Percentiles rank a stretch among this genome's conserved stretches.
These are phyloP conservation scores for Spodoptera littoralis DNA, from an alignment of 2,888 invertebrate genomes.

Conservation along the genomic window DNA sequence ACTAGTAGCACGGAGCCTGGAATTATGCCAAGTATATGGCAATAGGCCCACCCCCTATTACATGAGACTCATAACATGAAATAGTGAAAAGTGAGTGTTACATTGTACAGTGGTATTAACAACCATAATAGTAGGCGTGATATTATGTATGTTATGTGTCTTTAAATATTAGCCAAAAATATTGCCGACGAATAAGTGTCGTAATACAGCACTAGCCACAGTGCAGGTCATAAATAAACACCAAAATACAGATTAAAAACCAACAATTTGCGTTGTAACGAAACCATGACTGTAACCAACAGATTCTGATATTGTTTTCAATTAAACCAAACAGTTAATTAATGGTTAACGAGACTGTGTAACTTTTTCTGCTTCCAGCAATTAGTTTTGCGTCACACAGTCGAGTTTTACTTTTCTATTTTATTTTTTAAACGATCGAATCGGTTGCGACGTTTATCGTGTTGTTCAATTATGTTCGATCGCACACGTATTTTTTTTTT, in stretches of 20 bases:
- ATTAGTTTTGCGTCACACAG: slow-evolving; percentile 25
- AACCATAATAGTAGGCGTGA: no score
- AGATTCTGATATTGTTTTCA: slow-evolving; percentile 56
- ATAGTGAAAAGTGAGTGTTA: no score
- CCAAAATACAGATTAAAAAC: slow-evolving; percentile 32
- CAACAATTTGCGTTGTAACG: slow-evolving; percentile 39
- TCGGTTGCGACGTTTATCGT: slow-evolving; percentile 3
- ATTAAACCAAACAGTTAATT: slow-evolving; percentile 52
- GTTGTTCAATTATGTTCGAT: slow-evolving; percentile 1
- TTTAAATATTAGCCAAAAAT: no score
- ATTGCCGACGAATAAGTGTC: no score
- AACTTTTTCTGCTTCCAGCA: slow-evolving; percentile 33
- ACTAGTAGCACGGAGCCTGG: no score
- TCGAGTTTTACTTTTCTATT: slow-evolving; percentile 19
- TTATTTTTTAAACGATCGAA: slow-evolving; percentile 15
- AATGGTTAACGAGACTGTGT: slow-evolving; percentile 50
- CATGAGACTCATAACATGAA: no score
- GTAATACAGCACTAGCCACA: slow-evolving; percentile 15
- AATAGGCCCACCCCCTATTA: no score
- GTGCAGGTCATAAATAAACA: slow-evolving; percentile 18
- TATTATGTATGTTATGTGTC: no score
- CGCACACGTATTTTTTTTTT: no score
- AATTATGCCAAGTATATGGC: no score
- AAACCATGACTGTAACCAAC: slow-evolving; percentile 39
- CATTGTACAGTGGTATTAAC: no score